Percentiles rank a stretch among this genome's conserved stretches.
Evolutionary conservation across 2,888 invertebrate genomes (phyloP).

Genomic region (Lasioglossum calceatum): DNA sequence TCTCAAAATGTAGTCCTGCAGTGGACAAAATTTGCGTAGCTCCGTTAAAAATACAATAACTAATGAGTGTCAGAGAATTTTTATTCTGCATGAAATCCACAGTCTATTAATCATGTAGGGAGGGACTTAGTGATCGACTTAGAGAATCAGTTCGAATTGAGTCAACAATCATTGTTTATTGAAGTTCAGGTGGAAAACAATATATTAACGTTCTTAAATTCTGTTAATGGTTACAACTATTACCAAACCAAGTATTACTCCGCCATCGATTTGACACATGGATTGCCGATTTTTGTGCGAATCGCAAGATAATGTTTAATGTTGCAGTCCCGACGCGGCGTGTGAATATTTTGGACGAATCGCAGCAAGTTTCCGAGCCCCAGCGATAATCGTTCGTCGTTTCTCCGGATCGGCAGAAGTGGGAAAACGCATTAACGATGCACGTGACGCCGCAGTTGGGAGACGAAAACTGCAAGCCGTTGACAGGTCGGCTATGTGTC

Average conservation of each 20-base stretch:
- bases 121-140: too few relatives aligned
- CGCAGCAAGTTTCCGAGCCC: background rate
- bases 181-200: too few relatives aligned
- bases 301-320: background rate
- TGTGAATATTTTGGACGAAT: background rate
- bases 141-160: too few relatives aligned
- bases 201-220: too few relatives aligned
- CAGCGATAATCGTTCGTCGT: slow-evolving; percentile 38
- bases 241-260: too few relatives aligned
- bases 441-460: slow-evolving; percentile 74
- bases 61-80: too few relatives aligned
- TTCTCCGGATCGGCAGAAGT: slow-evolving; percentile 42
- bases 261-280: too few relatives aligned
- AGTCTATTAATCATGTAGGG: too few relatives aligned
- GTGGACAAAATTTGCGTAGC: background rate
- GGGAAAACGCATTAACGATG: slow-evolving; percentile 77
- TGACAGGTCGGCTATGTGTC: slow-evolving; percentile 59
- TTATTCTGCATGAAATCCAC: too few relatives aligned
- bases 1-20: background rate
- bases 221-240: too few relatives aligned
- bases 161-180: background rate
- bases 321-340: background rate
- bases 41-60: background rate
- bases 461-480: slow-evolving; percentile 53
- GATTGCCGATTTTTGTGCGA: background rate